A percentile compares a stretch with the other conserved stretches of the same genome.
Conservation (phyloP, 1,140 invertebrate species). For the Drosophila truncata region DNA sequence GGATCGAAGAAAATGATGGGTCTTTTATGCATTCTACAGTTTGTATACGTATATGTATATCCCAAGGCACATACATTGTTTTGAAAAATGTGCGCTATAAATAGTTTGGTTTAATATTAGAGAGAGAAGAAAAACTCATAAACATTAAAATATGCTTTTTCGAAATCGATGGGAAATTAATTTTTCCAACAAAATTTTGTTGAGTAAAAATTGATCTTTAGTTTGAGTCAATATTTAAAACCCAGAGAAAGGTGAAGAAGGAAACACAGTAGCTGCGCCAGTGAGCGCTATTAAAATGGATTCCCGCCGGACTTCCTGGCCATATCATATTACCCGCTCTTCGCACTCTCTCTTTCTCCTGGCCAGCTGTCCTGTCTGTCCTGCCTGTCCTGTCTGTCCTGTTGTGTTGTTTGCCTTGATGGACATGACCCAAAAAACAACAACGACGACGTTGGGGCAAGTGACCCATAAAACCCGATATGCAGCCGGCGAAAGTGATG, state of each 20-base stretch:
- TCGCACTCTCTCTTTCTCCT: not conserved
- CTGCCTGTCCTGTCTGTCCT: slow-evolving; percentile 1
- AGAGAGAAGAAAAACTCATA: not conserved
- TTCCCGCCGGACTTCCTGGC: slow-evolving; percentile 81
- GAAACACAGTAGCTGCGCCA: slow-evolving; percentile 6
- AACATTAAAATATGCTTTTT: slow-evolving; percentile 20
- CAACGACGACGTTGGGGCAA: slow-evolving; percentile 24
- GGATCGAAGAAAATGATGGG: slow-evolving; percentile 6
- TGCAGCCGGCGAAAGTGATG: slow-evolving; percentile 52
- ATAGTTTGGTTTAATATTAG: slow-evolving; percentile 21
- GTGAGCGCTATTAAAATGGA: slow-evolving; percentile 75
- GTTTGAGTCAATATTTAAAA: not conserved
- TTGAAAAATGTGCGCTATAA: slow-evolving; percentile 15
- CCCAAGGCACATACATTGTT: slow-evolving; percentile 8
- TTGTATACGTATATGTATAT: not conserved
- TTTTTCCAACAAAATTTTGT: not conserved
- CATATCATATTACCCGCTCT: slow-evolving; percentile 74
- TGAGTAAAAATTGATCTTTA: not conserved
- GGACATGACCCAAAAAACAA: slow-evolving; percentile 79
- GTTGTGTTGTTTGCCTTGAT: slow-evolving; percentile 54
- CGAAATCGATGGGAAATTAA: not conserved
- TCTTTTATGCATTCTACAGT: slow-evolving; percentile 14
- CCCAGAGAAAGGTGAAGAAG: not conserved
- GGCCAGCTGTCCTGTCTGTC: slow-evolving; percentile 5
- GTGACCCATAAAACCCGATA: slow-evolving; percentile 54